phyloP scores from a whole-genome alignment of 92 coral and sea anemone genomes.

The Heliopora coerulea region DNA sequence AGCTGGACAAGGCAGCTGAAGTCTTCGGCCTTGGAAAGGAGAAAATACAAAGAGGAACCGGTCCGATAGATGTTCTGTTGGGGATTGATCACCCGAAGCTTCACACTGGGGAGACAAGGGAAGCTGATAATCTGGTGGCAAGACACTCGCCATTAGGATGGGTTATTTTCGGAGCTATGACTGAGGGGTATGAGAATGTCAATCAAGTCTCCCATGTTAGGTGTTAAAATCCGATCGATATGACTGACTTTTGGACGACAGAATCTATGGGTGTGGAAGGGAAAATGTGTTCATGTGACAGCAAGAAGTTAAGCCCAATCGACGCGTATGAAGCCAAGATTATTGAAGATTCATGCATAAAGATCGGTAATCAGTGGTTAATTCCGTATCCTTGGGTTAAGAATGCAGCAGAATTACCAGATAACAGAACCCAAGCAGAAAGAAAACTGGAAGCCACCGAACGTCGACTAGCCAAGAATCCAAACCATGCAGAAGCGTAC shows the following conservation, averaged over 20 bases:
- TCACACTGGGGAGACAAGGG: conserved; percentile 51
- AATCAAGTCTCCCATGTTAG: conserved; percentile 37
- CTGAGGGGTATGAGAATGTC: not conserved
- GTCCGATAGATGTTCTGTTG: conserved; percentile 58
- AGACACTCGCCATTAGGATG: conserved; percentile 42
- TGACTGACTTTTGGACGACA: conserved; percentile 52
- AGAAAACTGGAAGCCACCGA: conserved; percentile 45
- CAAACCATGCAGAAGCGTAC: conserved; percentile 48
- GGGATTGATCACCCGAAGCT: conserved; percentile 65
- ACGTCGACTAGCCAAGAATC: conserved; percentile 30
- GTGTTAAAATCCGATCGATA: conserved; percentile 36
- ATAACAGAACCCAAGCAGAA: conserved; percentile 47
- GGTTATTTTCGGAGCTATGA: conserved; percentile 33
- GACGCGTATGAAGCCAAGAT: conserved; percentile 53
- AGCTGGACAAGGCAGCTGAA: not conserved
- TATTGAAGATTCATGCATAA: conserved; percentile 54
- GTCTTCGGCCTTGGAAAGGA: conserved; percentile 10
- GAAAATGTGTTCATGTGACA: conserved; percentile 42
- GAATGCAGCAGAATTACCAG: conserved; percentile 34
- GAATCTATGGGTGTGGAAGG: too few relatives aligned
- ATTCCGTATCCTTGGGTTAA: conserved; percentile 60
- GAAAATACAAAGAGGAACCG: conserved; percentile 46
- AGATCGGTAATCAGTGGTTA: conserved; percentile 55
- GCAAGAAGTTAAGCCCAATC: conserved; percentile 49
- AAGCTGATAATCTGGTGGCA: conserved; percentile 17